These are phyloP conservation scores for Octodon degus DNA, from an alignment of 2,113 vertebrate genomes.

Conservation along the genomic window DNA sequence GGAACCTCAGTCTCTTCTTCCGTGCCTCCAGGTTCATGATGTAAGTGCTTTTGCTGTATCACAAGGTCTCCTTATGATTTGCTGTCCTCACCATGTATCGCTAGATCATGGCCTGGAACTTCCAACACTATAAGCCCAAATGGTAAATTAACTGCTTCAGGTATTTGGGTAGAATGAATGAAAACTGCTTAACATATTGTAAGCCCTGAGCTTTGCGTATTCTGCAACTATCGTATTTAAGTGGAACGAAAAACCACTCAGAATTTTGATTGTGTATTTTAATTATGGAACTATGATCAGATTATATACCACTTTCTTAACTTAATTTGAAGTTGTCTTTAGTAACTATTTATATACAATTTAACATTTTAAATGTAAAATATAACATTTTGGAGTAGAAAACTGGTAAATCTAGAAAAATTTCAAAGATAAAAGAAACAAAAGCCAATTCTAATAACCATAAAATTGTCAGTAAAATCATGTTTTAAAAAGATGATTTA, in stretches of 20 bases:
- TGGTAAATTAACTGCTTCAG: background rate
- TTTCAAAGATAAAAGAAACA: background rate
- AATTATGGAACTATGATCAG: conserved; percentile 33
- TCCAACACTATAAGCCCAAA: background rate
- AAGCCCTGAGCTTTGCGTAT: background rate
- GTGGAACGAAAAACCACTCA: background rate
- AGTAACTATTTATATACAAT: background rate
- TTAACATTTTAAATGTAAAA: background rate
- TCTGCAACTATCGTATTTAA: background rate
- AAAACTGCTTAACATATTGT: background rate
- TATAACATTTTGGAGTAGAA: background rate
- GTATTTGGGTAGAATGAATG: background rate
- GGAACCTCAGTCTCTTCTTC: background rate
- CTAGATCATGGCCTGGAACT: background rate
- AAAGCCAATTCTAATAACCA: background rate
- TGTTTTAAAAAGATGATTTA: background rate
- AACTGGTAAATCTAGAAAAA: background rate
- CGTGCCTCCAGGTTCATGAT: background rate
- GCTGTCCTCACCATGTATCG: background rate
- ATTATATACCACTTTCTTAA: background rate
- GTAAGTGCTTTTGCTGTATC: background rate
- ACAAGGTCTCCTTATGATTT: background rate
- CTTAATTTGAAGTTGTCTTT: background rate
- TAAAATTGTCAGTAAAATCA: background rate
- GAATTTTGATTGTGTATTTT: background rate